phyloP scores from a whole-genome alignment of 2,113 vertebrate species.

The Cathartes aura region DNA sequence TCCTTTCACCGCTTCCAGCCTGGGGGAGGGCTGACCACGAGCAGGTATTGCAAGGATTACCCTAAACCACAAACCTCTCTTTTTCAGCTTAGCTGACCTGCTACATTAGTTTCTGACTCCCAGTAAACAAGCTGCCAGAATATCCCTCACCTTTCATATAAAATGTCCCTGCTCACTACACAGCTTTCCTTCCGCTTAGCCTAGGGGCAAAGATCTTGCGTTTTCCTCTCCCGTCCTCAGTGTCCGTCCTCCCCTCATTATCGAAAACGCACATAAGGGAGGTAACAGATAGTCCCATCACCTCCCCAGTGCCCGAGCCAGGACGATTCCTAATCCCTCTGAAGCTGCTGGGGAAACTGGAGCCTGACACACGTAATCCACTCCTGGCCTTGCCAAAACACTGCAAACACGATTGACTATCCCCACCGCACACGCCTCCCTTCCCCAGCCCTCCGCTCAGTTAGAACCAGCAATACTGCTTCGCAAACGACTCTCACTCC shows the following conservation, averaged over 20 bases:
- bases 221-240: not conserved
- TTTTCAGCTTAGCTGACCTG: not conserved
- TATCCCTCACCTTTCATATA: not conserved
- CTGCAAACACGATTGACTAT: not conserved
- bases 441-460: not conserved
- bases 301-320: not conserved
- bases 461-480: not conserved
- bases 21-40: not conserved
- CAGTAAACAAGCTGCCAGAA: not conserved
- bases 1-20: not conserved
- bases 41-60: not conserved
- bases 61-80: not conserved
- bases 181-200: not conserved
- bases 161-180: not conserved
- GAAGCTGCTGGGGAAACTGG: not conserved
- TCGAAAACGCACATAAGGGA: fast-evolving
- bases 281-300: not conserved
- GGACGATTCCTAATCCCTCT: not conserved
- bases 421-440: not conserved
- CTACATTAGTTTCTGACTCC: not conserved
- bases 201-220: not conserved
- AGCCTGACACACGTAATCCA: not conserved
- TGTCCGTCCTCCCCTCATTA: not conserved
- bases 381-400: not conserved
- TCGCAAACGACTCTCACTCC: not conserved